Conservation (phyloP, 2,113 vertebrate species). For the Nycticorax nycticorax region DNA sequence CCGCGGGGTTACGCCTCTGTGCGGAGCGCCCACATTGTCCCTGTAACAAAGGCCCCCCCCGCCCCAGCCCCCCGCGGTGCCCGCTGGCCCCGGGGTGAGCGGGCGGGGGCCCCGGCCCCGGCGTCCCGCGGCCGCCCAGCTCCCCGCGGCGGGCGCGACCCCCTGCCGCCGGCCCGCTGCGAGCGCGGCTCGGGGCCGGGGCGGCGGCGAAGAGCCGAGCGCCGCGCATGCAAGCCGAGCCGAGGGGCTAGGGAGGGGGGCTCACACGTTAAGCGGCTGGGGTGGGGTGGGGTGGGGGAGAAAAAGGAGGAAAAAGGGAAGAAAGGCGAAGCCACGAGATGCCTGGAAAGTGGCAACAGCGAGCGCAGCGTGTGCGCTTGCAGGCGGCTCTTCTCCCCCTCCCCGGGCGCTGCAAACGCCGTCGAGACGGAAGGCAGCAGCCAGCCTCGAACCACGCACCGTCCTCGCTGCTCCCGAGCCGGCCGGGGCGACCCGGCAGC, state of each 20-base stretch:
- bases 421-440: not conserved
- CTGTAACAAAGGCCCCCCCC: slow-evolving; percentile 23
- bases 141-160: not conserved
- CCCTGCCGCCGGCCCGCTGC: not conserved
- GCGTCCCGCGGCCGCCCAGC: not conserved
- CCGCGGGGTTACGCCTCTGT: not conserved
- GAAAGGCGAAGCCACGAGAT: not conserved
- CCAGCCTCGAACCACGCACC: not conserved
- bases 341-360: not conserved
- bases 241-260: not conserved
- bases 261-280: not conserved
- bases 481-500: not conserved
- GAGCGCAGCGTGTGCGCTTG: not conserved
- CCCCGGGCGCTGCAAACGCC: not conserved
- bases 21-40: not conserved
- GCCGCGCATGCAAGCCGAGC: not conserved
- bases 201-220: not conserved
- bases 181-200: not conserved
- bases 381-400: not conserved
- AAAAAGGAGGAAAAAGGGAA: not conserved
- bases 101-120: not conserved
- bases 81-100: not conserved
- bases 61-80: not conserved
- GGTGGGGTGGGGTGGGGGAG: too few species aligned
- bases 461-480: not conserved